Conservation (phyloP, 2,888 invertebrate genomes). For the Microplitis deprimator region DNA sequence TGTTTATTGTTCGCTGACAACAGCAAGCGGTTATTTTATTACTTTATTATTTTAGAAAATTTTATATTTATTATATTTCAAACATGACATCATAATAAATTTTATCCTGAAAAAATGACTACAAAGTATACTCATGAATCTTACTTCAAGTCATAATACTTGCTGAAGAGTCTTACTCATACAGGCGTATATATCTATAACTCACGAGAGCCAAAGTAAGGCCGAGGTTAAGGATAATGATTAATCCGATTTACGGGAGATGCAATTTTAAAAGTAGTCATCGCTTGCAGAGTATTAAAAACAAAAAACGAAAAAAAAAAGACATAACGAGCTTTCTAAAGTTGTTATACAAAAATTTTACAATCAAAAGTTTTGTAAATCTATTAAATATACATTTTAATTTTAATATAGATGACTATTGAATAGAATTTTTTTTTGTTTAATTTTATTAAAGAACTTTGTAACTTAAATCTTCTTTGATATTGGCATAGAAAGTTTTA, state of each 20-base stretch:
- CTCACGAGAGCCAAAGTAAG: neutral
- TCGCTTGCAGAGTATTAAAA: neutral
- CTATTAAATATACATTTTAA: neutral
- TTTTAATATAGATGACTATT: neutral
- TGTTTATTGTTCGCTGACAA: neutral
- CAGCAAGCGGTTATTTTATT: neutral
- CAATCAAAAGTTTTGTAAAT: neutral
- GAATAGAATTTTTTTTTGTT: too few species aligned
- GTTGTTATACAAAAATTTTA: neutral
- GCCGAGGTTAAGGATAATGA: neutral
- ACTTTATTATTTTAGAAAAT: neutral
- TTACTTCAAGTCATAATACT: neutral
- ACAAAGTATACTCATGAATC: neutral
- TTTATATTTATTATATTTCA: neutral
- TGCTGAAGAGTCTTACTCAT: neutral
- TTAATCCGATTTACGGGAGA: neutral
- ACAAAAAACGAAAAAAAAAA: slow-evolving; percentile 6
- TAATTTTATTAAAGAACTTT: too few species aligned
- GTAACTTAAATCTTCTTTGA: too few species aligned
- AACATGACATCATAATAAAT: neutral
- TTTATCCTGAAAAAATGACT: neutral
- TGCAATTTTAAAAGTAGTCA: neutral
- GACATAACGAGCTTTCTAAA: neutral
- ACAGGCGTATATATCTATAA: neutral
- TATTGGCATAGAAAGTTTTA: too few species aligned